Conservation (phyloP, 2,888 invertebrate species). For the Slavum lentiscoides region DNA sequence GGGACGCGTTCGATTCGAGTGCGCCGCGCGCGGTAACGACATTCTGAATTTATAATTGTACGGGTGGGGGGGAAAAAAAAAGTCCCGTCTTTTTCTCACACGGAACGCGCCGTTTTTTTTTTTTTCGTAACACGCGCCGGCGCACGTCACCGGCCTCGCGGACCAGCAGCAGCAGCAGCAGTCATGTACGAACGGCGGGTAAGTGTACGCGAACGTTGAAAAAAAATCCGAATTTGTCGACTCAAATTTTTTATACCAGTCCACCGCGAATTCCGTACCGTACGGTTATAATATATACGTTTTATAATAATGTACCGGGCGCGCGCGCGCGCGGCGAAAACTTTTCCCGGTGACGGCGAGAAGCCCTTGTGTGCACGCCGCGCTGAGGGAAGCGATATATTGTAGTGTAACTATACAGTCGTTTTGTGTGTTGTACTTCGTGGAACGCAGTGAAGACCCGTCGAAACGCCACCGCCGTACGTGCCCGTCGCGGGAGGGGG, state of each 20-base stretch:
- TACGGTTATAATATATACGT: not conserved
- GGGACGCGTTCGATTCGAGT: not conserved
- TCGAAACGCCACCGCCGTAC: not conserved
- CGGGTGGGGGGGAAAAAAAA: no score
- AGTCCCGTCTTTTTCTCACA: no score
- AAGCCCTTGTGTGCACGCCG: slow-evolving; percentile 17
- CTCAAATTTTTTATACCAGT: no score
- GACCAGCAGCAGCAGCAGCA: not conserved
- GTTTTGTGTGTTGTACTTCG: no score
- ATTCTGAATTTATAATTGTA: no score
- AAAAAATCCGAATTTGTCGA: no score
- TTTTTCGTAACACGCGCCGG: not conserved
- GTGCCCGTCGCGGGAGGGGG: no score
- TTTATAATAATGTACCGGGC: slow-evolving; percentile 8
- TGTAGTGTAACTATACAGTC: no score
- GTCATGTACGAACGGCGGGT: not conserved
- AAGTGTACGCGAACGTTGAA: not conserved
- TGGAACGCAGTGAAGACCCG: not conserved
- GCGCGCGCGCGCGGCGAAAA: not conserved
- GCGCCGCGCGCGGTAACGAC: no score
- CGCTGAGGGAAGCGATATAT: no score
- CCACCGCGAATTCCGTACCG: not conserved
- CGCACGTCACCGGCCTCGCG: not conserved
- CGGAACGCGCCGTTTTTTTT: no score
- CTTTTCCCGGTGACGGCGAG: slow-evolving; percentile 7